phyloP scores from a whole-genome alignment of 2,888 invertebrate genomes.

The Ichneumoninae sp. region DNA sequence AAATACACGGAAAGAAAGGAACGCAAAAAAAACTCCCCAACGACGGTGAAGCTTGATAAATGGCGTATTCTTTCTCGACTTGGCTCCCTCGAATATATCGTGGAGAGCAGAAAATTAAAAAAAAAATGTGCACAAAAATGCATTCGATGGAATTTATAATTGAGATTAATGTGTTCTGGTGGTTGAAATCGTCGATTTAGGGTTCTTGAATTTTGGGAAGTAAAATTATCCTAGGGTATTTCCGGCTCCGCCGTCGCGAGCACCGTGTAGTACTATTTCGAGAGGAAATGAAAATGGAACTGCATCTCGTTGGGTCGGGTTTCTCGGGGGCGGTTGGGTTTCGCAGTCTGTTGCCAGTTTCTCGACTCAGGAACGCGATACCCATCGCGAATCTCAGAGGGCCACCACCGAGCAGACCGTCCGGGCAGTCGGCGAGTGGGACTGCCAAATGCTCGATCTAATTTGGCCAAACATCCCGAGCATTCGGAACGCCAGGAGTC shows the following conservation, averaged over 20 bases:
- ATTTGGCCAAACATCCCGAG: constrained; percentile 61
- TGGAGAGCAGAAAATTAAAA: background rate
- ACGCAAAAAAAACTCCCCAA: background rate
- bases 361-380: constrained; percentile 45
- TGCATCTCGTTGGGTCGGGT: constrained; percentile 12
- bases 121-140: background rate
- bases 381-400: constrained; percentile 26
- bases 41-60: background rate
- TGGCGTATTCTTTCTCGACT: constrained; percentile 1
- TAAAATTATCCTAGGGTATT: background rate
- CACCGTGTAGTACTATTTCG: background rate
- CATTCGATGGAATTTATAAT: background rate
- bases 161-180: background rate
- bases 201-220: background rate
- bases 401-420: constrained; percentile 23
- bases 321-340: constrained; percentile 14
- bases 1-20: constrained; percentile 7
- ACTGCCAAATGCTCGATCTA: constrained; percentile 57
- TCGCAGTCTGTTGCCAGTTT: constrained; percentile 37
- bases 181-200: background rate
- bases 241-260: background rate
- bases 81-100: background rate
- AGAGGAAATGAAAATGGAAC: constrained; percentile 22
- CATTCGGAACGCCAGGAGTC: constrained; percentile 53
- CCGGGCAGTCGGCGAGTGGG: constrained; percentile 13